Base-by-base conservation (phyloP, 2,888 invertebrate species). In the Pyrrhosoma nymphula region DNA sequence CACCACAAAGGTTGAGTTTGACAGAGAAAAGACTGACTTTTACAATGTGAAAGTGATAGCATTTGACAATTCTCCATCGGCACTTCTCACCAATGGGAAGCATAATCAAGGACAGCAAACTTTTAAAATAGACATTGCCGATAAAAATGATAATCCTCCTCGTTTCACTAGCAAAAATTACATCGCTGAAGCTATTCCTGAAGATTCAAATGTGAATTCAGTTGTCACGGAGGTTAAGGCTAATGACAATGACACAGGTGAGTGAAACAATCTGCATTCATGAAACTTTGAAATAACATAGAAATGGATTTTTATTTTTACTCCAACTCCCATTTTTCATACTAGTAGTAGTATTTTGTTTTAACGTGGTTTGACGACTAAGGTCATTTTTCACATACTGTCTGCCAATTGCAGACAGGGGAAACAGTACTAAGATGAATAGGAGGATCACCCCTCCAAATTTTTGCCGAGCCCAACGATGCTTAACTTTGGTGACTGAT, bases 91-190 rank as follows among this genome's bases (percentile, higher is more conserved):
- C 90, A 97, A 97, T 63, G 98, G 97, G 0, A 97, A 98, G 96
- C 99, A 98, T 95, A 99, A 99, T 97, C 97, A 97, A 91, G 98
- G 98, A 3, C 98, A 98, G 96, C 99, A 99, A 97, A 98, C 98
- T 95, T 99, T 99, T 96, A 98, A 98, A 96, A 99, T 99, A 96
- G 98, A 98, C 96, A 99, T 99, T 89, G 99, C 99, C 47, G 99
- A 99, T 97, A 99, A 99, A 96, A 99, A 99, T 97, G 99, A 99
- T 97, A 99, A 99, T 97, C 98, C 98, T 39, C 99, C 99, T 0
- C 98, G 98, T 96, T 99, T 99, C 96, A 98, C 98, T n/a, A 97
- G 98, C 96, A 97, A 97, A 0, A 97, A 98, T 14, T 99, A 98
- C 96, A 97, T 98, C 35, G 98, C 98, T 0, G 98, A 98, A 96